These are phyloP conservation scores for Harpagifer antarcticus DNA, from an alignment of 2,797 vertebrate genomes.

Conservation along the genomic window DNA sequence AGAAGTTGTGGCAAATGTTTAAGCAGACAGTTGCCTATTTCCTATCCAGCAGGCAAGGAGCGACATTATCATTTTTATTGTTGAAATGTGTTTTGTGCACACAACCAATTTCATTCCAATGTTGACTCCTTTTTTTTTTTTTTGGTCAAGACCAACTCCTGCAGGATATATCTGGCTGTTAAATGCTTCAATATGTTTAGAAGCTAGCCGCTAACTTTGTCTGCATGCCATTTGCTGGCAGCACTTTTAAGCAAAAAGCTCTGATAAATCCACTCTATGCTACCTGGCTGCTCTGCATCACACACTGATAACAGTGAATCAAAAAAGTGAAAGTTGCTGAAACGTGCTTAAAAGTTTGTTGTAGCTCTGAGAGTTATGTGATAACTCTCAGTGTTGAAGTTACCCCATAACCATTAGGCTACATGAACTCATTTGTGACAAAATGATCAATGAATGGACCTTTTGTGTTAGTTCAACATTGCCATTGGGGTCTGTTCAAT, in stretches of 20 bases:
- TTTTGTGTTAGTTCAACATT: no score
- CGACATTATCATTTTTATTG: conserved; percentile 1
- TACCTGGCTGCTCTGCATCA: no score
- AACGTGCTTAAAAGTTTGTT: no score
- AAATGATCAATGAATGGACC: background rate
- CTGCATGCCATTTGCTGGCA: background rate
- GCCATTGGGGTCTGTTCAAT: no score
- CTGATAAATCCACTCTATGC: no score
- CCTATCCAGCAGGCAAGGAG: background rate
- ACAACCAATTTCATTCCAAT: background rate
- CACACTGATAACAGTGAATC: no score
- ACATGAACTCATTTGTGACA: background rate
- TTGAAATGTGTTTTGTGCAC: background rate
- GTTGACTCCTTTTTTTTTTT: background rate
- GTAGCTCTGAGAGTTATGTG: no score
- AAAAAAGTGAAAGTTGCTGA: no score
- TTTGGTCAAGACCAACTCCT: background rate
- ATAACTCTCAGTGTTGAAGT: no score
- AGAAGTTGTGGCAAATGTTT: background rate
- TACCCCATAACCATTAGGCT: no score
- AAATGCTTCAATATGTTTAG: background rate
- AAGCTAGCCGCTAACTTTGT: background rate
- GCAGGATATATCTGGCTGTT: background rate
- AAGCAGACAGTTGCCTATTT: background rate
- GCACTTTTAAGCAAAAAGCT: no score